phyloP scores from a whole-genome alignment of 1,140 invertebrate species.

The Caenorhabditis briggsae region DNA sequence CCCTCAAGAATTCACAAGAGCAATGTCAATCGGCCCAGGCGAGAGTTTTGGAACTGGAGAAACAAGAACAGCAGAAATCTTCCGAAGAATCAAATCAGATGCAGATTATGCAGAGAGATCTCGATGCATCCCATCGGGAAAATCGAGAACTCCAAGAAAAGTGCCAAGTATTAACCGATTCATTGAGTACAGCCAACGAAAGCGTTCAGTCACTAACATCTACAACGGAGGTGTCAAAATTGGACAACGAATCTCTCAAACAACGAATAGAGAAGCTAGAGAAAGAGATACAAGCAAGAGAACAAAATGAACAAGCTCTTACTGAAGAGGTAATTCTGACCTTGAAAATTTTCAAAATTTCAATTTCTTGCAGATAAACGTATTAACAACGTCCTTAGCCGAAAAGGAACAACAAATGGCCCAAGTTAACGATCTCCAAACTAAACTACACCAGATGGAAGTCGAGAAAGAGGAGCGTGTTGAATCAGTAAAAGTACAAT shows the following conservation, averaged over 20 bases:
- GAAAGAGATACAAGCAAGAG: background rate
- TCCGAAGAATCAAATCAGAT: background rate
- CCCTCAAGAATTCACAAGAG: background rate
- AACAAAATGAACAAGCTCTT: constrained; percentile 24
- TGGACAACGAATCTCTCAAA: background rate
- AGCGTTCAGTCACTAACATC: background rate
- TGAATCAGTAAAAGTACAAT: background rate
- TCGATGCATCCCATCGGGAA: background rate
- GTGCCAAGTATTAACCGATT: background rate
- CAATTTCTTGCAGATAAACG: constrained; percentile 15
- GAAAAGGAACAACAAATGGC: constrained; percentile 5
- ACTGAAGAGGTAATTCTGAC: constrained; percentile 19
- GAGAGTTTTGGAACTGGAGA: background rate
- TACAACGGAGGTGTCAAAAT: background rate
- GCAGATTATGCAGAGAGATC: background rate
- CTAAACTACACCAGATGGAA: background rate
- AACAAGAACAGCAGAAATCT: background rate
- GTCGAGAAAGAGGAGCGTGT: constrained; percentile 20
- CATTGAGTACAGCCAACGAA: background rate
- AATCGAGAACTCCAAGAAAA: background rate
- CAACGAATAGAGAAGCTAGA: background rate
- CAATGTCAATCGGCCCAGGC: background rate
- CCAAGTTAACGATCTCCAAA: background rate
- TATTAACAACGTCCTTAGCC: background rate
- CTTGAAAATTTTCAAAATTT: background rate